These are phyloP conservation scores for Octonoba sinensis DNA, from an alignment of 2,888 invertebrate genomes.

Conservation along the genomic window DNA sequence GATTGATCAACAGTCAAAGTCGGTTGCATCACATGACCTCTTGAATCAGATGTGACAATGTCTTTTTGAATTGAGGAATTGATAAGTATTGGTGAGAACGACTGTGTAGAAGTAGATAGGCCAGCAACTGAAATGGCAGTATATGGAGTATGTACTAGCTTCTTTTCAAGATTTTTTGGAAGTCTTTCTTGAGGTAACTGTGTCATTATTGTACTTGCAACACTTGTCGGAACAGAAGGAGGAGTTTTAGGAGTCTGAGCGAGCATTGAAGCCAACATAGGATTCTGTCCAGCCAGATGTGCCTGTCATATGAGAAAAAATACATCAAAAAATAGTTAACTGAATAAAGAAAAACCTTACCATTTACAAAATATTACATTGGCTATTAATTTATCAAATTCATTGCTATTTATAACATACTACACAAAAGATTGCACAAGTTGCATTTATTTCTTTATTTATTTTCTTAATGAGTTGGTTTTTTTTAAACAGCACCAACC, in stretches of 20 bases:
- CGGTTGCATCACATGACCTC: conserved; percentile 53
- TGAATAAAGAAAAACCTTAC: not conserved
- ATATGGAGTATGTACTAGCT: conserved; percentile 67
- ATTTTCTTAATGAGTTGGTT: too few relatives aligned
- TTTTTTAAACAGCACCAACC: too few relatives aligned
- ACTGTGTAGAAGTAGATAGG: conserved; percentile 26
- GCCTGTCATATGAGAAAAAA: conserved; percentile 25
- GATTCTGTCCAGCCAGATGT: conserved; percentile 66
- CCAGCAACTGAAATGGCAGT: conserved; percentile 18
- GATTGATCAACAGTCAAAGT: conserved; percentile 23
- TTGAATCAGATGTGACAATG: conserved; percentile 53
- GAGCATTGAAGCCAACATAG: conserved; percentile 84
- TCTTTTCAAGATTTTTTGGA: conserved; percentile 69
- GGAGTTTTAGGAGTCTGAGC: conserved; percentile 77
- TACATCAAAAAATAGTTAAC: not conserved
- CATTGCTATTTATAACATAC: too few relatives aligned
- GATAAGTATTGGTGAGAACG: conserved; percentile 13
- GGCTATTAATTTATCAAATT: too few relatives aligned
- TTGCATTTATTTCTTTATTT: too few relatives aligned
- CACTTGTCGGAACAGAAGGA: conserved; percentile 64
- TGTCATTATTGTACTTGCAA: conserved; percentile 65
- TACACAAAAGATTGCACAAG: too few relatives aligned
- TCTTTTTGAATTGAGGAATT: conserved; percentile 39
- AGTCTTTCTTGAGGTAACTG: conserved; percentile 77
- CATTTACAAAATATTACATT: too few relatives aligned